phyloP scores from a whole-genome alignment of 2,797 vertebrate genomes.

The Sebastes glaucus region DNA sequence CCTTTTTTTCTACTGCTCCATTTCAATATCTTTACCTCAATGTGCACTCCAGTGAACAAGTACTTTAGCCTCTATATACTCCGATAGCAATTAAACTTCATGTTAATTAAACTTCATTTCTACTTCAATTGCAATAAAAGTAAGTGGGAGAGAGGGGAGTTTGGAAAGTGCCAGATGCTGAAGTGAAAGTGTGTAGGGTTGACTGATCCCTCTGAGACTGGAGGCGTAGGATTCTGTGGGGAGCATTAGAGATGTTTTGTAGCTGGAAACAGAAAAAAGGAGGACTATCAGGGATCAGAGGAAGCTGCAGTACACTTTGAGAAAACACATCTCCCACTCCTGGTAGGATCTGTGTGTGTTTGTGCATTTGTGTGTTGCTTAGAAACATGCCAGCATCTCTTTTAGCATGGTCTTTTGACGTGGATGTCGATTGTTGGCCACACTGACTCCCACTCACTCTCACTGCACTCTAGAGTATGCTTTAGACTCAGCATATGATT shows the following conservation, averaged over 20 bases:
- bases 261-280: constrained; percentile 60
- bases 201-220: constrained; percentile 51
- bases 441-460: constrained; percentile 64
- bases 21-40: constrained; percentile 23
- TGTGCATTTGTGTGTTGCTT: constrained; percentile 67
- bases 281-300: constrained; percentile 62
- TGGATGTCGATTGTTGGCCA: constrained; percentile 51
- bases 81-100: constrained; percentile 12
- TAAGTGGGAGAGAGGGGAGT: constrained; percentile 23
- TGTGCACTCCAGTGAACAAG: constrained; percentile 6
- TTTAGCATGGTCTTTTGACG: constrained; percentile 56
- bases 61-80: constrained; percentile 20
- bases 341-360: constrained; percentile 37
- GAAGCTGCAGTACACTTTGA: constrained; percentile 43
- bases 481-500: constrained; percentile 42
- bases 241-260: constrained; percentile 62
- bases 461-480: constrained; percentile 32
- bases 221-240: constrained; percentile 59
- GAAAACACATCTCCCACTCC: constrained; percentile 55
- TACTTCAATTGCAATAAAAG: constrained; percentile 42
- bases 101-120: constrained; percentile 12
- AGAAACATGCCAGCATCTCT: constrained; percentile 63
- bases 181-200: constrained; percentile 30
- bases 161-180: constrained; percentile 32
- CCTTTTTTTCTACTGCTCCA: background rate